Evolutionary conservation across 2,888 invertebrate genomes (phyloP).

Genomic region (Diloba caeruleocephala): DNA sequence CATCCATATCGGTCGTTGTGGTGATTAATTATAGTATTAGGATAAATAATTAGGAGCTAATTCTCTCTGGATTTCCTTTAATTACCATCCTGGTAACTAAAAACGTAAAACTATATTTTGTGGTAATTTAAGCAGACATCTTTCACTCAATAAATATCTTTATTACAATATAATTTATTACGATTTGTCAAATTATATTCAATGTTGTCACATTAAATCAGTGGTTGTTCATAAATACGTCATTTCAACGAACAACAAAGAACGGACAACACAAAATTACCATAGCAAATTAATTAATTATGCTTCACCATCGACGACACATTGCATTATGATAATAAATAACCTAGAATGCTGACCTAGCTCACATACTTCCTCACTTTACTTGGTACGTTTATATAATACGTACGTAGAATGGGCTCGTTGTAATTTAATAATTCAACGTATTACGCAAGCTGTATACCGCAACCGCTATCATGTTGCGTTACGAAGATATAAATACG

Average conservation of each 20-base stretch:
- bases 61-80: too few species aligned
- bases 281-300: constrained; percentile 38
- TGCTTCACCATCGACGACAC: constrained; percentile 28
- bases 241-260: constrained; percentile 29
- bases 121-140: too few species aligned
- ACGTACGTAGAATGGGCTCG: constrained; percentile 25
- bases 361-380: constrained; percentile 43
- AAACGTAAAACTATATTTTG: too few species aligned
- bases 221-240: constrained; percentile 12
- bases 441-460: constrained; percentile 44
- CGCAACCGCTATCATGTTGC: constrained; percentile 46
- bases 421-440: constrained; percentile 52
- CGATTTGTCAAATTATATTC: constrained; percentile 6
- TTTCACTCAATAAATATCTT: too few species aligned
- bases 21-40: too few species aligned
- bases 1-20: too few species aligned
- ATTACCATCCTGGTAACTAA: too few species aligned
- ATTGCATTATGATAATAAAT: constrained; percentile 35
- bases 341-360: constrained; percentile 46
- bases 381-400: constrained; percentile 38
- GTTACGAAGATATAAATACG: constrained; percentile 38
- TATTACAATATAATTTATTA: constrained; percentile 7
- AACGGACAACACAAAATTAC: constrained; percentile 25
- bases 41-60: too few species aligned
- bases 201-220: constrained; percentile 1